Percentiles rank a stretch among this genome's conserved stretches.
phyloP scores from a whole-genome alignment of 2,888 invertebrate genomes.

The Himalopsyche tibetana region DNA sequence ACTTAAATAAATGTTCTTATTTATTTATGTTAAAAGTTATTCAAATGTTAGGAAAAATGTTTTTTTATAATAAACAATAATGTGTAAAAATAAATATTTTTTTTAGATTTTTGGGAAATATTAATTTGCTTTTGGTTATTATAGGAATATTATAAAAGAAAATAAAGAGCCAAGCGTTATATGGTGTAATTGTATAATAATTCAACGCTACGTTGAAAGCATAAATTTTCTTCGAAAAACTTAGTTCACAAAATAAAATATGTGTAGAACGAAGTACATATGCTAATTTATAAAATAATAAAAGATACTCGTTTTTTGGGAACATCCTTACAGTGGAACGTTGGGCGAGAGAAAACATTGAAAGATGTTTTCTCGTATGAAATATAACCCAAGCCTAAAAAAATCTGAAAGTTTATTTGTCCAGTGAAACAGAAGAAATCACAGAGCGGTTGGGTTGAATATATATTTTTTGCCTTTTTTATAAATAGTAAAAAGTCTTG shows the following conservation, averaged over 20 bases:
- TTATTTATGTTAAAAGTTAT: too few relatives aligned
- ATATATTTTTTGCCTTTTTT: neutral
- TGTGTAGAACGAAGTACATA: neutral
- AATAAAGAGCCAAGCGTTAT: neutral
- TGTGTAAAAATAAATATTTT: too few relatives aligned
- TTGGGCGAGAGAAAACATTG: neutral
- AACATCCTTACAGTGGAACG: slow-evolving; percentile 1
- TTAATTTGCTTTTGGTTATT: neutral
- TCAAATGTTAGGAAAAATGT: too few relatives aligned
- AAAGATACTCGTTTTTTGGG: neutral
- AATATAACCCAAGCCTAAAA: slow-evolving; percentile 17
- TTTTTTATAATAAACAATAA: too few relatives aligned
- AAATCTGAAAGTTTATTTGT: slow-evolving; percentile 42
- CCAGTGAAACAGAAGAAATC: slow-evolving; percentile 42
- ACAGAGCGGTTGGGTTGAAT: slow-evolving; percentile 25
- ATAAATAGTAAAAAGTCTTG: neutral
- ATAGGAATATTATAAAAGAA: neutral
- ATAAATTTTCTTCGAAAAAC: neutral
- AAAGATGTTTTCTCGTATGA: slow-evolving; percentile 27
- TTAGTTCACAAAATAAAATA: neutral
- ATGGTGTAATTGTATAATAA: neutral
- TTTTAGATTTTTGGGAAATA: too few relatives aligned
- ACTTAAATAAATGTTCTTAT: too few relatives aligned
- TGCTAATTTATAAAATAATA: slow-evolving; percentile 1
- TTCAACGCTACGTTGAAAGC: neutral